Evolutionary conservation across 1,140 invertebrate genomes (phyloP).

Genomic region (Andricus grossulariae): DNA sequence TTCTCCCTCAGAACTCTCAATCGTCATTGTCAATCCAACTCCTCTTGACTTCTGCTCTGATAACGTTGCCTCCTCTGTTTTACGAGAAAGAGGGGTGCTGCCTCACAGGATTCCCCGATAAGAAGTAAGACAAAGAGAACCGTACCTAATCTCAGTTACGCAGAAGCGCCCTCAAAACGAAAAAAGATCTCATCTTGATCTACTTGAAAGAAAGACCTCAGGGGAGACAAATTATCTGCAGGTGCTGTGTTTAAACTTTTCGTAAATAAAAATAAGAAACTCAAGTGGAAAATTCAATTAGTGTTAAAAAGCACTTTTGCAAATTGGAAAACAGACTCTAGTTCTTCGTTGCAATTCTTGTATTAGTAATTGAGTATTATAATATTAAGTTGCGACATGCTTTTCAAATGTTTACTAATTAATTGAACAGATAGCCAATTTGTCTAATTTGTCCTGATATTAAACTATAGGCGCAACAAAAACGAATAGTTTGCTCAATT

Average conservation of each 20-base stretch:
- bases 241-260: conserved; percentile 24
- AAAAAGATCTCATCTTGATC: conserved; percentile 48
- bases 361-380: too few species aligned
- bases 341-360: too few species aligned
- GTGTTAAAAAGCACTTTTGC: too few species aligned
- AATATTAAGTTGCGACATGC: too few species aligned
- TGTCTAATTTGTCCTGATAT: conserved; percentile 19
- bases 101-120: conserved; percentile 25
- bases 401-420: too few species aligned
- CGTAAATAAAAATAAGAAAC: conserved; percentile 22
- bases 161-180: conserved; percentile 34
- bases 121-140: conserved; percentile 43
- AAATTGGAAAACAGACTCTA: too few species aligned
- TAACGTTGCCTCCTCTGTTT: conserved; percentile 54
- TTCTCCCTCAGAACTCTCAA: conserved; percentile 52
- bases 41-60: conserved; percentile 57
- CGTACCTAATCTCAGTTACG: conserved; percentile 49
- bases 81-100: conserved; percentile 44
- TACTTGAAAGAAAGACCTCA: conserved; percentile 17
- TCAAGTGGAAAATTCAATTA: background rate
- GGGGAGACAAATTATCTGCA: conserved; percentile 29
- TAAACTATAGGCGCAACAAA: background rate
- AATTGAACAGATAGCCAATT: background rate
- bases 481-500: conserved; percentile 15
- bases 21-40: conserved; percentile 63